These are phyloP conservation scores for Yoshiicerus persimilis DNA, from an alignment of 1,140 invertebrate species.

Conservation along the genomic window DNA sequence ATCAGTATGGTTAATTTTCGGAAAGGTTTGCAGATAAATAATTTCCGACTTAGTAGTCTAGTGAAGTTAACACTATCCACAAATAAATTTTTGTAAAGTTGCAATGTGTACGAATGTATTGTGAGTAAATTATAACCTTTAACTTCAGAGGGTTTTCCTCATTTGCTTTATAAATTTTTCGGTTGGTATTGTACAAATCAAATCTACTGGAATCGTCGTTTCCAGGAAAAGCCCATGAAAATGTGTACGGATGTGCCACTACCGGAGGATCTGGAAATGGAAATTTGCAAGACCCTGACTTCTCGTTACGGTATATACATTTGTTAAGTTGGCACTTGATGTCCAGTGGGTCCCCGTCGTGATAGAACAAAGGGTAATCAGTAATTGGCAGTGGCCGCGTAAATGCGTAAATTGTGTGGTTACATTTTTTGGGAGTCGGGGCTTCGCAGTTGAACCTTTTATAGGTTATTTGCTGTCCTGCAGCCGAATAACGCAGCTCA, in stretches of 20 bases:
- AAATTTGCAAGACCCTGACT: not conserved
- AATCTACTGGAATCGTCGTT: not conserved
- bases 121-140: not conserved
- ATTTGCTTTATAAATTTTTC: not conserved
- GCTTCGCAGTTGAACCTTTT: not conserved
- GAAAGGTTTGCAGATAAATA: too few relatives aligned
- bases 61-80: too few relatives aligned
- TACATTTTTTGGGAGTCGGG: not conserved
- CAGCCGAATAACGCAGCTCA: too few relatives aligned
- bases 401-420: not conserved
- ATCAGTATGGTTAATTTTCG: too few relatives aligned
- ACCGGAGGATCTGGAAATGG: not conserved
- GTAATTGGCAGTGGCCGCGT: not conserved
- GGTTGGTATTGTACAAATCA: not conserved
- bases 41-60: too few relatives aligned
- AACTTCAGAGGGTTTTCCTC: not conserved
- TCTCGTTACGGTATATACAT: not conserved
- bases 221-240: not conserved
- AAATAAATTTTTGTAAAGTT: too few relatives aligned
- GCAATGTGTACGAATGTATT: too few relatives aligned
- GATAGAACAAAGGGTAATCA: not conserved
- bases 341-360: not conserved
- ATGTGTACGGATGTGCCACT: not conserved
- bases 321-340: not conserved
- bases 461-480: not conserved